Conservation (phyloP, 2,113 vertebrate genomes). For the Pycnonotus jocosus region DNA sequence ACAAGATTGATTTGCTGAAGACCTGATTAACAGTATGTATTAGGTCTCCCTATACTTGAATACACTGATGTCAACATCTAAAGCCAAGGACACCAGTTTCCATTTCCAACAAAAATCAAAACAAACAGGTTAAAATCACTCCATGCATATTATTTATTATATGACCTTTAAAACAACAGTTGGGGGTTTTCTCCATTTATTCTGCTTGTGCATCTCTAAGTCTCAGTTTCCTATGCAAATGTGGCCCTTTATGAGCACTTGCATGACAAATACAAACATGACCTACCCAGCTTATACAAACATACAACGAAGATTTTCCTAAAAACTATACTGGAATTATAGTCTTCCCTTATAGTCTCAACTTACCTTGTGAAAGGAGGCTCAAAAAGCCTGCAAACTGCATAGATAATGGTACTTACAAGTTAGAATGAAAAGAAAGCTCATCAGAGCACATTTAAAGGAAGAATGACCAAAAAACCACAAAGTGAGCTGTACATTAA, state of each 20-base stretch:
- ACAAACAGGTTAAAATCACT: background rate
- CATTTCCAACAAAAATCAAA: background rate
- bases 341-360: background rate
- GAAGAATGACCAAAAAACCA: accelerated
- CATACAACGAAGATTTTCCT: background rate
- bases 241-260: background rate
- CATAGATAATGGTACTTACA: background rate
- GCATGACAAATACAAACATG: background rate
- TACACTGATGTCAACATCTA: background rate
- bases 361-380: background rate
- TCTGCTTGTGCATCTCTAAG: background rate
- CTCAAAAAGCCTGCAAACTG: background rate
- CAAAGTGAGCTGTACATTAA: background rate
- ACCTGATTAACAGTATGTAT: background rate
- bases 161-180: background rate
- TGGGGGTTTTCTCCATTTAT: background rate
- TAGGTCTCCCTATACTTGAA: background rate
- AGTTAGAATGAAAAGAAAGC: background rate
- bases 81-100: background rate
- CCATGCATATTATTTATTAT: background rate
- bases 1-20: background rate
- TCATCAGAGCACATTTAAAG: background rate
- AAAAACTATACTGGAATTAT: background rate
- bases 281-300: background rate
- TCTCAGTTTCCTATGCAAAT: background rate